These are phyloP conservation scores for Thereuonema tuberculata DNA, from an alignment of 1,140 invertebrate species.

Conservation along the genomic window DNA sequence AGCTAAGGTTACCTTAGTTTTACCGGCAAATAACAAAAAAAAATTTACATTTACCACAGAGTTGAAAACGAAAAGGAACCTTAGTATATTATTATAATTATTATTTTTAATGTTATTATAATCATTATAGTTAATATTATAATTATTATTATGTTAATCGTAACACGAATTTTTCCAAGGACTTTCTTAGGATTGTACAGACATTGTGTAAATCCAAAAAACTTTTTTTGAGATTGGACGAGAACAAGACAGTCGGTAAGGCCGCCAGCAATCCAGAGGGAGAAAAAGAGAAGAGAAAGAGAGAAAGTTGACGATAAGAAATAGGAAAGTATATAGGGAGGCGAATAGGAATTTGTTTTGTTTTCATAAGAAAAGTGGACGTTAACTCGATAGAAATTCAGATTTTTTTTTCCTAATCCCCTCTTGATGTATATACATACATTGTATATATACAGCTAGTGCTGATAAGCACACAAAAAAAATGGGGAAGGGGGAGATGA, in stretches of 20 bases:
- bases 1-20: too few relatives aligned
- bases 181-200: neutral
- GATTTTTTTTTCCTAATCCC: neutral
- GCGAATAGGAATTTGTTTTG: neutral
- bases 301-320: neutral
- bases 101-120: neutral
- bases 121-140: neutral
- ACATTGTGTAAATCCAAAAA: neutral
- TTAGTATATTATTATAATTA: neutral
- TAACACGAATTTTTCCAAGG: too few relatives aligned
- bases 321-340: neutral
- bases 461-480: neutral
- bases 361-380: neutral
- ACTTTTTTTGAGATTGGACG: neutral
- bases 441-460: neutral
- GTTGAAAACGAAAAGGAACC: neutral
- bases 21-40: too few relatives aligned
- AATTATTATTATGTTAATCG: too few relatives aligned
- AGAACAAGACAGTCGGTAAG: neutral
- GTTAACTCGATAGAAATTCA: neutral
- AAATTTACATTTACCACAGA: conserved; percentile 2
- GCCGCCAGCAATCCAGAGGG: too few relatives aligned
- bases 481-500: neutral
- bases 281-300: too few relatives aligned
- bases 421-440: too few relatives aligned